Evolutionary conservation across 2,797 vertebrate genomes (phyloP), one percentile per base, ranked within the genome.

Genomic region (Lithobates pipiens): DNA sequence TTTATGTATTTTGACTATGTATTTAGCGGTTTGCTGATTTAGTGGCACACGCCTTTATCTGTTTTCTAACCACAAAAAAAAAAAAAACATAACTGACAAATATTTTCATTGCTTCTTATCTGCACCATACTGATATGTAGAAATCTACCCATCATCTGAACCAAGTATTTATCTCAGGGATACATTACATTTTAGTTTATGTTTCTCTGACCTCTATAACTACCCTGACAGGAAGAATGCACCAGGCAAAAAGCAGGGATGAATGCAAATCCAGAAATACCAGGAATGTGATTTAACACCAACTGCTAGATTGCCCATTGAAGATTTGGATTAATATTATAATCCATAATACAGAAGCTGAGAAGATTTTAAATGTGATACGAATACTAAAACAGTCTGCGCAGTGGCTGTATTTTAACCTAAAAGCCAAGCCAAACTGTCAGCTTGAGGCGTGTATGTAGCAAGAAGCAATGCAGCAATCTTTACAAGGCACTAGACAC

Each of bases 281-380:
- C 44, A 73, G 71, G 5, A 73, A n/a, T 73, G 39, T 11, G 72
- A 74, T 74, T 74, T 74, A 44, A 67, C 27, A 42, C 39, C 42
- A 23, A 50, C 39, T 46, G 42, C 44, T 50, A 74, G 72, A 50
- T 74, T 46, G 23, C n/a, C 5, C 72, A 10, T 44, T 73, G 71
- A 73, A 73, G 36, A 73, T 4, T 16, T 21, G 13, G 72, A 46
- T 74, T 74, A 74, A 50, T 50, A 74, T 46, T 44, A 44, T 72
- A 74, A 74, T 74, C 39, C 72, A 27, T 50, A 39, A 74, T 74
- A 50, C 42, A 0, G n/a, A 74, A 42, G 42, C 23, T 25, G 42
- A 50, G 72, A 74, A 44, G 39, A 74, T 46, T 39, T 46, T n/a
- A 27, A 44, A 74, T 77, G 57, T 39, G 76, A 63, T 32, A 63